phyloP scores from a whole-genome alignment of 2,797 vertebrate species.

The Luscinia megarhynchos region DNA sequence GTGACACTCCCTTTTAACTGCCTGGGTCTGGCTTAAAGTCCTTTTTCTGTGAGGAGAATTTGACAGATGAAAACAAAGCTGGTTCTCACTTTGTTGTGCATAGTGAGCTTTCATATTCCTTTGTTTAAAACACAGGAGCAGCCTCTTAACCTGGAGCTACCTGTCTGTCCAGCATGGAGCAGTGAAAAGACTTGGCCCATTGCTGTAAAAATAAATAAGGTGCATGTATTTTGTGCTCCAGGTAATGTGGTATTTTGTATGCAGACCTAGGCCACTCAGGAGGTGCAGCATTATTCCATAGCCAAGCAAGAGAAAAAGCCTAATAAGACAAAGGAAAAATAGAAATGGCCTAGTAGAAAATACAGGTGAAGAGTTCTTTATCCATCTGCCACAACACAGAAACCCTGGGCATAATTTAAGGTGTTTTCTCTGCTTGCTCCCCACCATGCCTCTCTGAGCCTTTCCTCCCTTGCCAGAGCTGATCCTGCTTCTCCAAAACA shows the following conservation, averaged over 20 bases:
- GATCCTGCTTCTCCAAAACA: background rate
- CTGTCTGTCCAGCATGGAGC: background rate
- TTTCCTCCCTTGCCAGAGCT: background rate
- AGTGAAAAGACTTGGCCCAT: background rate
- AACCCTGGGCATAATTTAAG: background rate
- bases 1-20: slow-evolving; percentile 49
- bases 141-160: background rate
- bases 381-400: background rate
- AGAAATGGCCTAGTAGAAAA: background rate
- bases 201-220: background rate
- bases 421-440: background rate
- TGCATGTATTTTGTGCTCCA: background rate
- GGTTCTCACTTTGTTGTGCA: background rate
- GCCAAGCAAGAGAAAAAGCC: background rate
- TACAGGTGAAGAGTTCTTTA: background rate
- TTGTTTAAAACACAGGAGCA: background rate
- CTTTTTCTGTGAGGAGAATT: slow-evolving; percentile 9
- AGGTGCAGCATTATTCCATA: background rate
- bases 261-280: background rate
- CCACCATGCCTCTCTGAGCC: background rate
- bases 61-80: background rate
- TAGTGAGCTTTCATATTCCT: background rate
- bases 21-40: slow-evolving; percentile 47
- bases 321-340: background rate
- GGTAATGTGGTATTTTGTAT: background rate